Conservation (phyloP, 2,888 invertebrate genomes). For the Ectemnius continuus region DNA sequence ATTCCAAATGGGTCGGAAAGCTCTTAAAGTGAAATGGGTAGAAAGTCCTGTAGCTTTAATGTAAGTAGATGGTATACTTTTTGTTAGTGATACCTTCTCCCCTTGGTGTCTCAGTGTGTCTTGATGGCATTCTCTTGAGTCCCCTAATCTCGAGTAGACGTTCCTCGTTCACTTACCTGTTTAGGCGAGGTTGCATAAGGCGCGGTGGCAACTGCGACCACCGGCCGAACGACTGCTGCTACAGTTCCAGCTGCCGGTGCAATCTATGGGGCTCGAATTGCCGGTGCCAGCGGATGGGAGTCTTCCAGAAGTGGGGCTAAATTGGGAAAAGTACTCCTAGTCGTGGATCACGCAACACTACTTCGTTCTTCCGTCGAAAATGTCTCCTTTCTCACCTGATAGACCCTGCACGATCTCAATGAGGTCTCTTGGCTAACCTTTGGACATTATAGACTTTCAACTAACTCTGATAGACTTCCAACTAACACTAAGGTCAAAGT, state of each 20-base stretch:
- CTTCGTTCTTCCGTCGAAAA: slow-evolving; percentile 12
- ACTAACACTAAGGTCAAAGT: too few relatives aligned
- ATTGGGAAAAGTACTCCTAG: slow-evolving; percentile 56
- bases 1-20: too few relatives aligned
- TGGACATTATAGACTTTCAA: too few relatives aligned
- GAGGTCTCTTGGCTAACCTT: background rate
- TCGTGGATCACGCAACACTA: background rate
- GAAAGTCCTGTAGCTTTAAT: too few relatives aligned
- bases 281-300: slow-evolving; percentile 91
- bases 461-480: too few relatives aligned
- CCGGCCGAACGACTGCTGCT: slow-evolving; percentile 91
- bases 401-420: slow-evolving; percentile 30
- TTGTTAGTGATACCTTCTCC: background rate
- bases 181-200: slow-evolving; percentile 89
- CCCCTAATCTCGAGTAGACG: slow-evolving; percentile 82
- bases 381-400: slow-evolving; percentile 14
- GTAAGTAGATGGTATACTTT: too few relatives aligned
- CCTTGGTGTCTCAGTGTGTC: slow-evolving; percentile 63
- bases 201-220: slow-evolving; percentile 92
- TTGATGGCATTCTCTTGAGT: slow-evolving; percentile 62
- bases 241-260: slow-evolving; percentile 91
- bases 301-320: slow-evolving; percentile 93
- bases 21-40: too few relatives aligned
- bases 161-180: slow-evolving; percentile 90
- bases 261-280: slow-evolving; percentile 94